Percentiles rank a stretch among this genome's conserved stretches.
Conservation (phyloP, 2,888 invertebrate species). For the Hypselothyrea guttata region DNA sequence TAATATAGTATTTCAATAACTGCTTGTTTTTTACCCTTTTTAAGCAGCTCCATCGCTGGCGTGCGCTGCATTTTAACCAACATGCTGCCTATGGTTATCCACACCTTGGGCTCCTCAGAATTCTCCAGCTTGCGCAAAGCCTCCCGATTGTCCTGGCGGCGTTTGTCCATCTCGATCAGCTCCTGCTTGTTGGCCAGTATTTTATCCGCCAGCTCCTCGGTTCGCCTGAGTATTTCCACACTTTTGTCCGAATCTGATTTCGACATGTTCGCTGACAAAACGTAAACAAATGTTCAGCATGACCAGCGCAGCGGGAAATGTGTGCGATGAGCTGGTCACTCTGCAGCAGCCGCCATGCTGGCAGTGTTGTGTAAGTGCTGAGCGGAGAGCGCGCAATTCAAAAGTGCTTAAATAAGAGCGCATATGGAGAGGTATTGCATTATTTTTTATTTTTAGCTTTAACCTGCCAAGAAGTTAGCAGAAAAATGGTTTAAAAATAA, state of each 20-base stretch:
- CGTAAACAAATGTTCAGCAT: conserved; percentile 32
- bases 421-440: too few species aligned
- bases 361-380: not conserved
- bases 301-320: conserved; percentile 17
- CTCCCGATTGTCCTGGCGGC: conserved; percentile 79
- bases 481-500: too few species aligned
- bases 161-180: conserved; percentile 77
- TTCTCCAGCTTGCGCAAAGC: conserved; percentile 79
- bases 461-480: too few species aligned
- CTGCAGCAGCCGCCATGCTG: too few species aligned
- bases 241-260: conserved; percentile 57
- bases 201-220: conserved; percentile 81
- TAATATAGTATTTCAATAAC: not conserved
- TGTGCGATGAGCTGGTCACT: too few species aligned
- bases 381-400: too few species aligned
- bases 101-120: conserved; percentile 75
- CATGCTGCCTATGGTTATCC: conserved; percentile 81
- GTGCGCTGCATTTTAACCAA: conserved; percentile 76
- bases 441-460: too few species aligned
- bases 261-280: conserved; percentile 42
- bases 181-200: conserved; percentile 81
- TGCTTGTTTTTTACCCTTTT: conserved; percentile 67
- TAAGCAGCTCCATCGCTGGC: conserved; percentile 77
- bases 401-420: too few species aligned
- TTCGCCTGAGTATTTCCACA: conserved; percentile 77